Conservation (phyloP, 2,797 vertebrate species). For the Centropyge bicolor region DNA sequence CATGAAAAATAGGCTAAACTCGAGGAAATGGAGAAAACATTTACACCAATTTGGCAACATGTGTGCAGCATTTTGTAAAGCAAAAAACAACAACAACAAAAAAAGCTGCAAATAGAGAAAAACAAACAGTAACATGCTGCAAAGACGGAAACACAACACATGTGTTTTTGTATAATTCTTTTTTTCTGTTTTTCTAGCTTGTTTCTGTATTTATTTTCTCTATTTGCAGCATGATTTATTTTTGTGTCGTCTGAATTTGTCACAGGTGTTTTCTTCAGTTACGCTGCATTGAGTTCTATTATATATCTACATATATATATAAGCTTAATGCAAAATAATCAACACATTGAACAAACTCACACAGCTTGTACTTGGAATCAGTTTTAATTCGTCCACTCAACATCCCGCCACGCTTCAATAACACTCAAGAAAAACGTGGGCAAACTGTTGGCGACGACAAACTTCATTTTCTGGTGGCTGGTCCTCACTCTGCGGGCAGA, state of each 20-base stretch:
- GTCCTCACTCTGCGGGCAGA: constrained; percentile 62
- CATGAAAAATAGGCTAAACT: not conserved
- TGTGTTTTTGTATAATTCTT: not conserved
- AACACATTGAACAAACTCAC: constrained; percentile 22
- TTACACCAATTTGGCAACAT: too few relatives aligned
- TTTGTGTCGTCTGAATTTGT: not conserved
- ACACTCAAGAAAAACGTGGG: constrained; percentile 23
- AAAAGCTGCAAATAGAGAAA: not conserved
- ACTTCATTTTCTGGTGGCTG: constrained; percentile 58
- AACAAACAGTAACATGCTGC: not conserved
- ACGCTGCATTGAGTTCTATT: not conserved
- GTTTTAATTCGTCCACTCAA: constrained; percentile 17
- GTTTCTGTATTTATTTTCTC: not conserved
- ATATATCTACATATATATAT: too few relatives aligned
- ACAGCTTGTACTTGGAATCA: constrained; percentile 5
- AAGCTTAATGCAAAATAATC: constrained; percentile 27
- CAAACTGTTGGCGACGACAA: constrained; percentile 37
- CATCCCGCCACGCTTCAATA: constrained; percentile 13
- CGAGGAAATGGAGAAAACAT: not conserved
- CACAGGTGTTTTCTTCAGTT: not conserved
- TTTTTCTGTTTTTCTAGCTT: not conserved
- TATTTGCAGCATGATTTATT: not conserved
- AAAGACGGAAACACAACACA: not conserved
- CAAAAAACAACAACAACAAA: not conserved
- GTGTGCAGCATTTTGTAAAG: not conserved